A percentile compares a stretch with the other conserved stretches of the same genome.
Evolutionary conservation across 2,113 vertebrate species (phyloP).

Genomic region (Xenopus tropicalis): DNA sequence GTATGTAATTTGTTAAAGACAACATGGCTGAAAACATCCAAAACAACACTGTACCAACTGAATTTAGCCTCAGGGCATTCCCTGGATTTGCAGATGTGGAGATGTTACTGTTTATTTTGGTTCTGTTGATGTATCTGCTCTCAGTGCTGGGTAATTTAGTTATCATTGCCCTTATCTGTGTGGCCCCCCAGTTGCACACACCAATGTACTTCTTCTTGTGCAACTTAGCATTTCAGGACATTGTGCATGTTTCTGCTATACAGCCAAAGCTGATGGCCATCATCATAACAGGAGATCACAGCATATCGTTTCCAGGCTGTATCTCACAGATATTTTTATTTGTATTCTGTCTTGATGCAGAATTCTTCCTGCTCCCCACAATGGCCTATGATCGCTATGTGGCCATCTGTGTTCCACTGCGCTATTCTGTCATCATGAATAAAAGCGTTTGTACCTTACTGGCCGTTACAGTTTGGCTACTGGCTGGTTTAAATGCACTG

Average conservation of each 20-base stretch:
- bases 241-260: background rate
- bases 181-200: slow-evolving; percentile 3
- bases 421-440: background rate
- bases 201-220: slow-evolving; percentile 37
- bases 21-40: too few species aligned
- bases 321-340: slow-evolving; percentile 11
- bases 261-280: slow-evolving; percentile 17
- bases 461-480: background rate
- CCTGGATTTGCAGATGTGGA: background rate
- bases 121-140: slow-evolving; percentile 1
- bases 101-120: background rate
- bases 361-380: slow-evolving; percentile 3
- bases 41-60: too few species aligned
- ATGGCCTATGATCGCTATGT: slow-evolving; percentile 33
- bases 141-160: background rate
- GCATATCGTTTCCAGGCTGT: slow-evolving; percentile 5
- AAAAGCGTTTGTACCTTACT: background rate
- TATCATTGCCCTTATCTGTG: background rate
- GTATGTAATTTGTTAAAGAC: too few species aligned
- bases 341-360: background rate
- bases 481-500: background rate
- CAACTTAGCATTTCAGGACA: slow-evolving; percentile 9
- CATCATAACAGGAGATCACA: background rate
- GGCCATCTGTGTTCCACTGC: slow-evolving; percentile 8
- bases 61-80: slow-evolving; percentile 11